These are phyloP conservation scores for Pelecanus crispus DNA, from an alignment of 2,113 vertebrate genomes.

Conservation along the genomic window DNA sequence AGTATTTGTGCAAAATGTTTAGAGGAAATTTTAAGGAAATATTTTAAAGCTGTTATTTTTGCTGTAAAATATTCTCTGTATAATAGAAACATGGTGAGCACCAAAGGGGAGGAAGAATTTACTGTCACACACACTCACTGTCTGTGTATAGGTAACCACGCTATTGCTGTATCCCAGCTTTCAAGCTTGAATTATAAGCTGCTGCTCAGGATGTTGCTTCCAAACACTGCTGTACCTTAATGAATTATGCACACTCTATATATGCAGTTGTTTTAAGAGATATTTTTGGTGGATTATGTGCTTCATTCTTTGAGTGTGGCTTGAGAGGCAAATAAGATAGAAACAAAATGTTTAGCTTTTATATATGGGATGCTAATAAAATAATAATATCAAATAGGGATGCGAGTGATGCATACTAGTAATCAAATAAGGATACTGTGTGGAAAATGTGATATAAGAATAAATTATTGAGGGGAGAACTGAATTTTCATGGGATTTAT, in stretches of 20 bases:
- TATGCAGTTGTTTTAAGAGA: background rate
- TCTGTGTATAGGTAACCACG: background rate
- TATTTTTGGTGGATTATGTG: background rate
- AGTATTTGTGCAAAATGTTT: background rate
- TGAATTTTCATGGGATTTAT: slow-evolving; percentile 21
- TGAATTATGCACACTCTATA: background rate
- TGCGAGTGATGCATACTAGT: background rate
- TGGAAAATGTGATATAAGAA: background rate
- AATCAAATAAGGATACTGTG: background rate
- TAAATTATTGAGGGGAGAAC: slow-evolving; percentile 7
- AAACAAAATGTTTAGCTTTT: background rate
- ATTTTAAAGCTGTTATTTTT: background rate
- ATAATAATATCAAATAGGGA: background rate
- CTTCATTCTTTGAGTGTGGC: background rate
- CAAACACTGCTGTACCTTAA: background rate
- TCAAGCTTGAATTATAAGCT: background rate
- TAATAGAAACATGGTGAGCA: background rate
- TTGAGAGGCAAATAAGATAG: background rate
- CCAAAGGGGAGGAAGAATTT: background rate
- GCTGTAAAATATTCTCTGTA: background rate
- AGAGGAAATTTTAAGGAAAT: background rate
- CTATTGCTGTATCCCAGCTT: background rate
- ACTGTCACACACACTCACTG: background rate
- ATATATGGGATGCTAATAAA: background rate
- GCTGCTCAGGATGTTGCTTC: background rate